Conservation (phyloP, 2,888 invertebrate species). For the Tetropium fuscum region DNA sequence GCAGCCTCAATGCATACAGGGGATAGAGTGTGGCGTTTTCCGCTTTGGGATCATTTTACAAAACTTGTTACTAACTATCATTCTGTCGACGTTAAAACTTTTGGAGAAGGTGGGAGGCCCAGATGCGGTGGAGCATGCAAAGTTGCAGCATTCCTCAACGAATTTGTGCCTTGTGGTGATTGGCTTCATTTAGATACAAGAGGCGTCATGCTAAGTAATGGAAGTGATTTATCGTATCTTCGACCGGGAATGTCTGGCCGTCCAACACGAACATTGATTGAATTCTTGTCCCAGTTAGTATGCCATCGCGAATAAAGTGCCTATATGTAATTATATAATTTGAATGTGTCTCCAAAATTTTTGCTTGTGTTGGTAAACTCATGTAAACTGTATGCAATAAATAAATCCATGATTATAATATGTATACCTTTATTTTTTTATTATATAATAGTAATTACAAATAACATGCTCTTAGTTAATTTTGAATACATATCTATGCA, state of each 20-base stretch:
- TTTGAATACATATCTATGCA: conserved; percentile 1
- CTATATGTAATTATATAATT: too few species aligned
- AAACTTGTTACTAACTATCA: conserved; percentile 69
- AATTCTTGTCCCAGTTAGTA: conserved; percentile 74
- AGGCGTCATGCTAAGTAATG: conserved; percentile 79
- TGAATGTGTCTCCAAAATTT: too few species aligned
- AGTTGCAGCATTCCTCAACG: conserved; percentile 82
- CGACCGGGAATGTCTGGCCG: conserved; percentile 79
- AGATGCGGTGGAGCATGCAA: conserved; percentile 77
- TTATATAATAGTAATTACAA: conserved; percentile 8
- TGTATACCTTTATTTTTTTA: conserved; percentile 4
- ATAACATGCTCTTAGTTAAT: conserved; percentile 1
- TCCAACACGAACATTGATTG: conserved; percentile 81
- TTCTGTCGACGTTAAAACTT: conserved; percentile 70
- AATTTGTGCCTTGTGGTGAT: conserved; percentile 76
- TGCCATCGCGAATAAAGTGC: conserved; percentile 61
- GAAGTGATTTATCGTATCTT: conserved; percentile 72
- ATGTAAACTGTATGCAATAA: conserved; percentile 13
- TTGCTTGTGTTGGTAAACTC: too few species aligned
- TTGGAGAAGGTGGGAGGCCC: conserved; percentile 64
- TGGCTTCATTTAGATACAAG: conserved; percentile 89
- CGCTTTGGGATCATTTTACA: conserved; percentile 79
- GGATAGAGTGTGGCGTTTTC: conserved; percentile 87
- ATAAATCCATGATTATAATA: not conserved
- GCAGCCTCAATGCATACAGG: conserved; percentile 80